Evolutionary conservation across 2,113 vertebrate genomes (phyloP).

Genomic region (Paedocypris sp.): DNA sequence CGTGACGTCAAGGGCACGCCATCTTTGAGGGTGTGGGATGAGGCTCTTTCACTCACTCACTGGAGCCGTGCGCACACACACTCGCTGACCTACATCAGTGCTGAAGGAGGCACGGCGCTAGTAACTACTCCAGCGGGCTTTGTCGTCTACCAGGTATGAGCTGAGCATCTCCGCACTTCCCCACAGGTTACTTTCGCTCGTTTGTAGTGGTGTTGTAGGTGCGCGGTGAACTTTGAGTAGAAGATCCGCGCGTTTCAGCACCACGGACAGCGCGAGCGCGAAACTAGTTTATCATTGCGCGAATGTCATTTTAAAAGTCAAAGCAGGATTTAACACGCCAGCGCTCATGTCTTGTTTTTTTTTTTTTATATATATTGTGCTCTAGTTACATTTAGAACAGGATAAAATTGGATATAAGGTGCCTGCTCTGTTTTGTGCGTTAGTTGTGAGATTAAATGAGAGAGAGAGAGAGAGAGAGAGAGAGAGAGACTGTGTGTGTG

Average conservation of each 20-base stretch:
- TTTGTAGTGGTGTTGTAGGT: no score
- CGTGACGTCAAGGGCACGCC: constrained; percentile 11
- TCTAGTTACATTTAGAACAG: no score
- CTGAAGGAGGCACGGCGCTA: neutral
- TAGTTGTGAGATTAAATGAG: no score
- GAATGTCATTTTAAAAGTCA: neutral
- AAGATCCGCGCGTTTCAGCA: neutral
- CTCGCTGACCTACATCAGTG: constrained; percentile 13
- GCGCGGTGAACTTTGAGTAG: neutral
- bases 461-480: no score
- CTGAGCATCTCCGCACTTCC: neutral
- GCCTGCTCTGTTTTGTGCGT: no score
- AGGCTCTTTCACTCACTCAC: neutral
- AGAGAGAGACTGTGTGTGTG: no score
- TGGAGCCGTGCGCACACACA: neutral
- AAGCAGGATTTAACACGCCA: neutral
- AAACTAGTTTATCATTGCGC: neutral
- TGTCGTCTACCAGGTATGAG: constrained; percentile 11
- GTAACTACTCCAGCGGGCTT: constrained; percentile 7
- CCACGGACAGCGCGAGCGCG: constrained; percentile 14
- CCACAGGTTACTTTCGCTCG: neutral
- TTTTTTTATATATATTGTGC: no score
- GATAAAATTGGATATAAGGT: no score
- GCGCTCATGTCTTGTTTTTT: neutral
- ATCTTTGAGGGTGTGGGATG: constrained; percentile 17